These are phyloP conservation scores for Palythoa grandiflora DNA, from an alignment of 92 coral and sea anemone species.

Conservation along the genomic window DNA sequence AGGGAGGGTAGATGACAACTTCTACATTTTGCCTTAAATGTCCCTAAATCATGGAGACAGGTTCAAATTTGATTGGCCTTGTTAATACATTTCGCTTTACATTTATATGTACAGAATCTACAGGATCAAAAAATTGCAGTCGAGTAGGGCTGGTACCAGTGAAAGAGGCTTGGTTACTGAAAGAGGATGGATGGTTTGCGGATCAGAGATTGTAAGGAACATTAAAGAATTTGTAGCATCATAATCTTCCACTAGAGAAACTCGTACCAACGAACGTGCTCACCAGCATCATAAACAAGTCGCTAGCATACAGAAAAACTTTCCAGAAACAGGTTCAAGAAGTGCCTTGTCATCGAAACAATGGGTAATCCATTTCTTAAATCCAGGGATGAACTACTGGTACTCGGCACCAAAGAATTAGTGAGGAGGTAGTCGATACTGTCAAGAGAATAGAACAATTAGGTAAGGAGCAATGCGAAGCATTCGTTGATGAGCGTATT, in stretches of 20 bases:
- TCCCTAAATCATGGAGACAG: too few relatives aligned
- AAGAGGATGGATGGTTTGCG: too few relatives aligned
- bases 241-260: not conserved
- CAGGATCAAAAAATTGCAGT: too few relatives aligned
- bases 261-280: not conserved
- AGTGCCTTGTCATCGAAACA: slow-evolving; percentile 10
- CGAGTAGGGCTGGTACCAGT: too few relatives aligned
- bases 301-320: slow-evolving; percentile 17
- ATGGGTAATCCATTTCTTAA: slow-evolving; percentile 47
- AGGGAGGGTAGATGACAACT: too few relatives aligned
- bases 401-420: slow-evolving; percentile 42
- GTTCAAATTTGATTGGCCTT: too few relatives aligned
- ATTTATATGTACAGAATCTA: too few relatives aligned
- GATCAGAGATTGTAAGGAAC: too few relatives aligned
- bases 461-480: slow-evolving; percentile 39
- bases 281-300: slow-evolving; percentile 27
- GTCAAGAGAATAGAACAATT: slow-evolving; percentile 8
- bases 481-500: slow-evolving; percentile 47
- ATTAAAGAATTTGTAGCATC: too few relatives aligned
- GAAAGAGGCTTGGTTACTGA: too few relatives aligned
- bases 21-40: too few relatives aligned
- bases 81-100: too few relatives aligned
- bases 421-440: slow-evolving; percentile 15
- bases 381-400: slow-evolving; percentile 37
- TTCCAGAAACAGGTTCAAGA: slow-evolving; percentile 41